Percentiles rank a stretch among this genome's conserved stretches.
phyloP scores from a whole-genome alignment of 2,797 vertebrate species.

The Sus cebifrons region DNA sequence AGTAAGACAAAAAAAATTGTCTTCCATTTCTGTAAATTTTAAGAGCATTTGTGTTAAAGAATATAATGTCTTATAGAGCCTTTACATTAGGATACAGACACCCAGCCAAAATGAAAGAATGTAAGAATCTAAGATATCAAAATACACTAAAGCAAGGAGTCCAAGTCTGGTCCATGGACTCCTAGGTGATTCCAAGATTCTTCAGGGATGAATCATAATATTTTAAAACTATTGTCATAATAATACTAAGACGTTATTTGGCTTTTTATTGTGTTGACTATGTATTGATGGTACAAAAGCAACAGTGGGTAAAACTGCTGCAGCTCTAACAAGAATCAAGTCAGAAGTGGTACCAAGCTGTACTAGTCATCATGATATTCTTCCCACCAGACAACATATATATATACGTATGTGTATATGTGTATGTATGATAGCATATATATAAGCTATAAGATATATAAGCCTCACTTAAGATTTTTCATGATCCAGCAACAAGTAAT shows the following conservation, averaged over 20 bases:
- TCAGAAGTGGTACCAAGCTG: background rate
- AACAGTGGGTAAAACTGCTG: background rate
- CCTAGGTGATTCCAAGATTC: background rate
- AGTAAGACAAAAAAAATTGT: background rate
- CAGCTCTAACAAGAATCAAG: background rate
- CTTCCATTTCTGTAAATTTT: constrained; percentile 8
- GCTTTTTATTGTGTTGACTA: background rate
- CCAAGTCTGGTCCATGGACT: background rate
- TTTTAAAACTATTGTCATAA: background rate
- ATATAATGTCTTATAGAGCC: background rate
- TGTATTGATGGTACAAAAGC: background rate
- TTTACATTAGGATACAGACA: constrained; percentile 23
- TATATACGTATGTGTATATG: background rate
- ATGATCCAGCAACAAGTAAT: constrained; percentile 19
- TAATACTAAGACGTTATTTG: background rate
- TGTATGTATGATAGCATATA: background rate
- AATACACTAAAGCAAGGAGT: background rate
- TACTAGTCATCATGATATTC: background rate
- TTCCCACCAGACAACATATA: background rate
- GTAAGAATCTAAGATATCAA: constrained; percentile 20
- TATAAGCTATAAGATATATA: background rate
- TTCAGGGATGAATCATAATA: background rate
- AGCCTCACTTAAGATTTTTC: constrained; percentile 18
- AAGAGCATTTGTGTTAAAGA: background rate
- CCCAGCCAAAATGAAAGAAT: background rate